These are phyloP conservation scores for Sycophila sp. DNA, from an alignment of 1,140 invertebrate species.

Conservation along the genomic window DNA sequence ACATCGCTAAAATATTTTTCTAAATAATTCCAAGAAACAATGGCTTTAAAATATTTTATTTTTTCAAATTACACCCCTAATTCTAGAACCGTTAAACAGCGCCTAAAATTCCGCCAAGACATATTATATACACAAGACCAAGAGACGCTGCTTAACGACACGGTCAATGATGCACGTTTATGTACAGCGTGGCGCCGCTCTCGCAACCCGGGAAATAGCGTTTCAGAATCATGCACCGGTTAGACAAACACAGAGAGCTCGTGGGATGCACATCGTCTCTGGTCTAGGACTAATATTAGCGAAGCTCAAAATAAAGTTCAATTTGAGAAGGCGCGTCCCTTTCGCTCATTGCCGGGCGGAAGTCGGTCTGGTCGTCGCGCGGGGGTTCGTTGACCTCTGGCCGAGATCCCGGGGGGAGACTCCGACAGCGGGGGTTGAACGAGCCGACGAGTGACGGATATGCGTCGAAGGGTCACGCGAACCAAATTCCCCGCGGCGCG, in stretches of 20 bases:
- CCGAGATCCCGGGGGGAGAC: background rate
- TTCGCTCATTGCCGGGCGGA: background rate
- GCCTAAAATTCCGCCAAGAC: too few species aligned
- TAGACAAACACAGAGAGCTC: constrained; percentile 15
- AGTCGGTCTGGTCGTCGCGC: background rate
- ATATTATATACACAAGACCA: too few species aligned
- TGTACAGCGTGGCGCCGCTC: background rate
- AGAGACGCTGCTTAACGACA: too few species aligned
- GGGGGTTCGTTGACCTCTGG: background rate
- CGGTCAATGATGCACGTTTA: constrained; percentile 4
- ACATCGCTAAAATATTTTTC: background rate
- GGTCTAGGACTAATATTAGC: constrained; percentile 24
- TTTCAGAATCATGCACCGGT: constrained; percentile 15
- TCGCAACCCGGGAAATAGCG: constrained; percentile 5
- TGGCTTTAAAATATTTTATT: too few species aligned
- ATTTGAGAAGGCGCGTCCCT: constrained; percentile 31
- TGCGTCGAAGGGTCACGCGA: background rate
- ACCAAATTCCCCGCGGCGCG: background rate
- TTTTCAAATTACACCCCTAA: too few species aligned
- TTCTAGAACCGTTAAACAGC: too few species aligned
- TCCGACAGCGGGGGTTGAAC: background rate
- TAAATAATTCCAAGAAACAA: too few species aligned
- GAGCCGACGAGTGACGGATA: background rate
- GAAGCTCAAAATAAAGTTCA: constrained; percentile 37
- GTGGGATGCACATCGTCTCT: background rate